Evolutionary conservation across 2,797 vertebrate species (phyloP), one percentile per base, ranked within the genome.

Genomic region (Ceryle rudis): DNA sequence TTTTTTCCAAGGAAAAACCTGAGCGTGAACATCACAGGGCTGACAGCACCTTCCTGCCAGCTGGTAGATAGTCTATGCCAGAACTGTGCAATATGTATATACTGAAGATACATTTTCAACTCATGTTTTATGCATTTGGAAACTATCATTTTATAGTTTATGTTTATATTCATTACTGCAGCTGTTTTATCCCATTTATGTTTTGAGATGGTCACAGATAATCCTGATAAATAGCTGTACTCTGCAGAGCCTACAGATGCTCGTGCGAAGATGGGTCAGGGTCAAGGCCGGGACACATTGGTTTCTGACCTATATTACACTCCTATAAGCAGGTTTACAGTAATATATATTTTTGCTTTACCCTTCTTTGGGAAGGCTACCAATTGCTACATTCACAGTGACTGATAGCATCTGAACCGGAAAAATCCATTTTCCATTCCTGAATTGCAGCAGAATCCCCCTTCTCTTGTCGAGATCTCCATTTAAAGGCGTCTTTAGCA

Each of bases 131-230:
- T n/a, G 70, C 29, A 67, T 89, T 96, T 84, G 49, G 69, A 95
- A 94, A 79, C 41, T 22, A 20, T 81, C 11, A 17, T 65, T 92
- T 47, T 9, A 31, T 5, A 93, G 35, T 86, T 69, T 58, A 69
- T 47, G 41, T 64, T 65, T 31, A 55, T 8, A 95, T 72, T 95
- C 78, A 97, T 92, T 78, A 90, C 91, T 64, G 66, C 70, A 97
- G 84, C 82, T 95, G 79, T 39, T 94, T 94, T 72, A 92, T 78
- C 89, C 87, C 69, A 82, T 96, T 95, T 84, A 80, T 61, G 83
- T 33, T 88, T 55, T 71, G 71, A 72, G 71, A 75, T 14, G 66
- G 81, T 33, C 81, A 67, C 7, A 81, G 79, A 92, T 86, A 97
- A 96, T 95, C 73, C 89, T 61, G 81, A 94, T 87, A 58, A 92